These are phyloP conservation scores for Clunio marinus DNA, from an alignment of 2,888 invertebrate species.

Conservation along the genomic window DNA sequence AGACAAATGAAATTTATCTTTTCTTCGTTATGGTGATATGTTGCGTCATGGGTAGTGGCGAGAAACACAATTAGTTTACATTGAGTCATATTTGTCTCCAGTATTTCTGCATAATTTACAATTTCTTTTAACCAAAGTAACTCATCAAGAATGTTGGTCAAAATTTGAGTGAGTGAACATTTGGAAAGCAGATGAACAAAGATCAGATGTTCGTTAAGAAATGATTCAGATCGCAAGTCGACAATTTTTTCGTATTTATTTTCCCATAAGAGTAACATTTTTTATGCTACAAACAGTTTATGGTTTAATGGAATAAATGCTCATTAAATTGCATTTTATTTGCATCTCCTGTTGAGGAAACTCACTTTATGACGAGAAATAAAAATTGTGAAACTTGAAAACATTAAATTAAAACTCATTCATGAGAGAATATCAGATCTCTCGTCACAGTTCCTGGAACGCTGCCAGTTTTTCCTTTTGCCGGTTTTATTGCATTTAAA, in stretches of 20 bases:
- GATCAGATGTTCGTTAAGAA: slow-evolving; percentile 1
- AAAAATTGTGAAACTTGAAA: not conserved
- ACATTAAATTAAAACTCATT: not conserved
- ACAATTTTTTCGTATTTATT: too few species aligned
- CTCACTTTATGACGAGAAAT: not conserved
- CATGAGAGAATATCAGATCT: too few species aligned
- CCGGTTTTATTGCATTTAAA: too few species aligned
- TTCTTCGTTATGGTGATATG: not conserved
- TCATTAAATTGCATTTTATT: slow-evolving; percentile 16
- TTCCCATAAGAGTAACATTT: too few species aligned
- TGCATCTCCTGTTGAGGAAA: slow-evolving; percentile 4
- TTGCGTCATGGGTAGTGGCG: not conserved
- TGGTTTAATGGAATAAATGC: not conserved
- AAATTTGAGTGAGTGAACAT: not conserved
- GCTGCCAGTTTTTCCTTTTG: too few species aligned
- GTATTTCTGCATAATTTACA: not conserved
- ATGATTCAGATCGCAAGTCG: not conserved
- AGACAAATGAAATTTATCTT: slow-evolving; percentile 9
- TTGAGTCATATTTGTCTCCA: not conserved
- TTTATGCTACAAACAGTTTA: not conserved
- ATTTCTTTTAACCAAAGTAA: not conserved
- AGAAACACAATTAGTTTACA: too few species aligned
- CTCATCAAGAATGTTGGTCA: slow-evolving; percentile 16
- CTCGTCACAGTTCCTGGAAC: too few species aligned
- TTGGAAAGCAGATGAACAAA: not conserved